Evolutionary conservation across 2,888 invertebrate genomes (phyloP), one percentile per base, ranked within the genome.

Genomic region (Zygogramma bicolorata): DNA sequence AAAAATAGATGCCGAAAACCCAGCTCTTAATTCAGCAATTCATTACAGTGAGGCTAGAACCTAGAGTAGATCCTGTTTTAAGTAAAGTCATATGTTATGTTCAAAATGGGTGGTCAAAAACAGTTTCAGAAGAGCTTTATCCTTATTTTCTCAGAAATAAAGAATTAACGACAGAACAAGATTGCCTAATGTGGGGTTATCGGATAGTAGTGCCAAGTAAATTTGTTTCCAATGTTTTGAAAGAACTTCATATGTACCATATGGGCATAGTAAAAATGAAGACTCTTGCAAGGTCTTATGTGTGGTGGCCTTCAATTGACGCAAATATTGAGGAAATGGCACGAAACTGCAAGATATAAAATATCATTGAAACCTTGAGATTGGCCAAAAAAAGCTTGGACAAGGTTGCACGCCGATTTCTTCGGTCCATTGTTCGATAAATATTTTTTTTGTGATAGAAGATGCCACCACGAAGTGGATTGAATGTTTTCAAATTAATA

Each of bases 141-240:
- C 59, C 60, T 5, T 70, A 40, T 22, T 46, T 42, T 15, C 3
- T 18, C 22, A 59, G 70, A n/a, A 60, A 25, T 61, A 62, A 58
- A 34, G 71, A 71, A 62, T 10, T 68, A 7, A 62, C 62, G 1
- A 40, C 42, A 13, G 67, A 68, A 71, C 18, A 22, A 27, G 49
- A 58, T 57, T 61, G 62, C 62, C 8, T 65, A 3, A 49, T 66
- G 60, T 70, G 70, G 70, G 70, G 70, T 25, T 70, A 70, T 66
- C 34, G 70, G 10, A 6, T 70, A 15, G 46, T 70, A 29, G 49
- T 70, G n/a, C 61, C 70, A 6, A 22, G 49, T 3, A 70, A 68
- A 68, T 61, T 49, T 22, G 5, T 1, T 20, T 20, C 42, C 20
- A 13, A 49, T 2, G 20, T 68, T 31, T 46, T 60, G 31, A 34